Evolutionary conservation across 1,140 invertebrate genomes (phyloP), one percentile per base, ranked within the genome.

Genomic region (Eubasilissa regina): DNA sequence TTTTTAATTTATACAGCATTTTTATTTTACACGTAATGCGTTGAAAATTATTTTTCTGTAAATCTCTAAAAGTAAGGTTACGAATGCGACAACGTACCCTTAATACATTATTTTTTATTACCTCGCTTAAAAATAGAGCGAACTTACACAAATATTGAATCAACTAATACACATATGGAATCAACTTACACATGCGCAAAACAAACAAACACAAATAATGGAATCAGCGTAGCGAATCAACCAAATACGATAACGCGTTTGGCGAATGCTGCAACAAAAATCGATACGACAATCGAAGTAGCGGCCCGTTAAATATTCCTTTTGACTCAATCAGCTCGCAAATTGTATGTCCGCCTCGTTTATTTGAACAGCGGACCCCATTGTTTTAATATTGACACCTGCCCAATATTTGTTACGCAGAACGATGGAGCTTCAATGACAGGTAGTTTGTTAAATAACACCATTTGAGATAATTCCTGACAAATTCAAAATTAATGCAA

Each of bases 311-410:
- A 79, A 79, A 79, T 79, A 79, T 79, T 79, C 72, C 72, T 64
- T 79, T 79, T 79, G 78, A 74, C 70, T 75, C 70, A 75, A 79
- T 75, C 78, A 75, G 72, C 53, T 60, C n/a, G 70, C 48, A 51
- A 79, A 74, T 66, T 74, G 60, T 72, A 55, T 44, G 66, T 53
- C 35, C 43, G 58, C 35, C 9, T 48, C 48, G 78, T 66, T 73
- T 81, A 81, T 81, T 81, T 81, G 56, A 48, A 78, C 72, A 77
- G 77, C 44, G 64, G 44, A 35, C 64, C 19, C 76, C 77, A 81
- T 78, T 79, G 80, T 81, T 81, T 81, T 78, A 81, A 76, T 81
- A 77, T 81, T 81, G 80, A 81, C 80, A 81, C 77, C 62, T 72
- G 62, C 15, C 47, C 62, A 81, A 81, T 81, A 81, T 81, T 81